Percentiles rank a stretch among this genome's conserved stretches.
Evolutionary conservation across 2,113 vertebrate species (phyloP).

Genomic region (Diadophis punctatus): DNA sequence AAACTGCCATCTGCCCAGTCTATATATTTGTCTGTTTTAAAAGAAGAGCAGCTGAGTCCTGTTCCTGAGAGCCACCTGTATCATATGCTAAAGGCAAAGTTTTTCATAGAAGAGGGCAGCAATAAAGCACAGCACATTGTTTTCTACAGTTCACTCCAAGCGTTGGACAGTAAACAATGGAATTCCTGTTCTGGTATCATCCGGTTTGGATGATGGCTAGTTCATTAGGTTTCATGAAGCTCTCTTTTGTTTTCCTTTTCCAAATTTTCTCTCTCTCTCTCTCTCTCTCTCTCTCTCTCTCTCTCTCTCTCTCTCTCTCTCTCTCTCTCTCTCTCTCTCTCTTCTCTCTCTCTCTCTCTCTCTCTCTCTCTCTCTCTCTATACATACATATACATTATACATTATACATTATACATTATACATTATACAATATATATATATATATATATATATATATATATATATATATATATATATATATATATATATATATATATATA

Average conservation of each 20-base stretch:
- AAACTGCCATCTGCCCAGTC: neutral
- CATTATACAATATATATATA: too few species aligned
- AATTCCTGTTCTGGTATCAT: neutral
- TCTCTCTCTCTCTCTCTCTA: too few species aligned
- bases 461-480: too few species aligned
- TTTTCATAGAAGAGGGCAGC: neutral
- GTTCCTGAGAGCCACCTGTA: neutral
- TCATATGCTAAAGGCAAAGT: neutral
- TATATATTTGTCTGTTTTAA: neutral
- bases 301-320: too few species aligned
- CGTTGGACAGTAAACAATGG: neutral
- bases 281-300: too few species aligned
- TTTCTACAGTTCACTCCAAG: neutral
- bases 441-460: too few species aligned
- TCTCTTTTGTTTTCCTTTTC: neutral
- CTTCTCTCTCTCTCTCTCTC: too few species aligned
- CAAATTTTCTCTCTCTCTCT: neutral
- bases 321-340: too few species aligned
- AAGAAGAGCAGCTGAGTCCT: neutral
- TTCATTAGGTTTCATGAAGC: neutral
- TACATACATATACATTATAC: too few species aligned
- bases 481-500: too few species aligned
- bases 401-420: too few species aligned
- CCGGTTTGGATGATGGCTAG: neutral
- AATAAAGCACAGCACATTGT: neutral